phyloP scores from a whole-genome alignment of 2,888 invertebrate species.

The Ptychoptera albimana region DNA sequence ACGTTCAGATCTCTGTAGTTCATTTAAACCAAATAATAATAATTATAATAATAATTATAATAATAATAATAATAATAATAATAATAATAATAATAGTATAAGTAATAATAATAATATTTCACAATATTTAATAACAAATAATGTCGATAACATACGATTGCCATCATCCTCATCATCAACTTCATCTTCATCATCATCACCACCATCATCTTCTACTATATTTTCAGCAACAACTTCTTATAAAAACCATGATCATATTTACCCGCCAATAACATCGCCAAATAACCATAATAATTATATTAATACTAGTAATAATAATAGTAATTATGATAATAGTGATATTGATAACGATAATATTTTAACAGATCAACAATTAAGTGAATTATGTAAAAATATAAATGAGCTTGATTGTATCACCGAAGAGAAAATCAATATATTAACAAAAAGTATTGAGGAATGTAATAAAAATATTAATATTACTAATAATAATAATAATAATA shows the following conservation, averaged over 20 bases:
- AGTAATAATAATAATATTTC: too few species aligned
- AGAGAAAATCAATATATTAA: background rate
- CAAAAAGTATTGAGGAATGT: background rate
- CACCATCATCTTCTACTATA: too few species aligned
- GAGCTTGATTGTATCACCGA: background rate
- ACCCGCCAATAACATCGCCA: too few species aligned
- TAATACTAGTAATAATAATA: background rate
- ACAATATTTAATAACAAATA: too few species aligned
- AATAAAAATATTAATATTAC: background rate
- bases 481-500: too few species aligned
- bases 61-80: background rate
- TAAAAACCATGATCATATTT: too few species aligned
- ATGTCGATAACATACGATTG: too few species aligned
- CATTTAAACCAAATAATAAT: slow-evolving; percentile 2
- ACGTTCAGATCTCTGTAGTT: slow-evolving; percentile 1
- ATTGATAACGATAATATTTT: background rate
- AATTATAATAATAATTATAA: background rate
- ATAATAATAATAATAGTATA: background rate
- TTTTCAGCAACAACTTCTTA: too few species aligned
- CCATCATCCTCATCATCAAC: too few species aligned
- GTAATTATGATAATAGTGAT: background rate
- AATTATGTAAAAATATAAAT: slow-evolving; percentile 3
- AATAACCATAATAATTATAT: too few species aligned
- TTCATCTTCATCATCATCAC: too few species aligned
- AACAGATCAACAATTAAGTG: background rate